These are phyloP conservation scores for Urosaurus nigricauda DNA, from an alignment of 2,797 vertebrate genomes.

Conservation along the genomic window DNA sequence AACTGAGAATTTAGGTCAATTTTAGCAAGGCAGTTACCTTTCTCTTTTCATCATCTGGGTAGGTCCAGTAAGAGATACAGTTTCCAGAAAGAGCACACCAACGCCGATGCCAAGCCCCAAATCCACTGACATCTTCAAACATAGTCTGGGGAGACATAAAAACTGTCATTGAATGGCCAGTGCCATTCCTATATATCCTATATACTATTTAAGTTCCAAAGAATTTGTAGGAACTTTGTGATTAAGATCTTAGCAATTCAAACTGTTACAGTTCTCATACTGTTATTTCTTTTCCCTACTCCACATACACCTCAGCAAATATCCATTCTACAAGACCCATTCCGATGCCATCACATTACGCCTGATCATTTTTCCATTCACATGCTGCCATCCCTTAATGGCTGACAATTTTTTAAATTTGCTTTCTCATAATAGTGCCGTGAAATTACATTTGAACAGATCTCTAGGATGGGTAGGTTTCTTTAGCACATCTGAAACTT, in stretches of 20 bases:
- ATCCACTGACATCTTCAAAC: slow-evolving; percentile 98
- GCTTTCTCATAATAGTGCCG: neutral
- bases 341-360: neutral
- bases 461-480: neutral
- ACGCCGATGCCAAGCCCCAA: slow-evolving; percentile 95
- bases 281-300: neutral
- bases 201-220: neutral
- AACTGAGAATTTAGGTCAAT: neutral
- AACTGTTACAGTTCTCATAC: neutral
- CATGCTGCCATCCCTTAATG: neutral
- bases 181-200: neutral
- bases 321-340: neutral
- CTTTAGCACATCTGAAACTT: neutral
- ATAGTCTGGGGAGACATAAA: slow-evolving; percentile 84
- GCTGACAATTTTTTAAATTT: neutral
- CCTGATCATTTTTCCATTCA: neutral
- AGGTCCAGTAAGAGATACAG: slow-evolving; percentile 97
- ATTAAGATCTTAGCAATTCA: neutral
- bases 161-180: neutral
- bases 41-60: slow-evolving; percentile 94
- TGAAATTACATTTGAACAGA: neutral
- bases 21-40: slow-evolving; percentile 83
- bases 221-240: neutral
- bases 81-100: slow-evolving; percentile 95
- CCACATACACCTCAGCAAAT: neutral